A percentile compares a stretch with the other conserved stretches of the same genome.
These are phyloP conservation scores for Hermaeophaga mercurialis DNA, from an alignment of 2,888 invertebrate genomes.

Conservation along the genomic window DNA sequence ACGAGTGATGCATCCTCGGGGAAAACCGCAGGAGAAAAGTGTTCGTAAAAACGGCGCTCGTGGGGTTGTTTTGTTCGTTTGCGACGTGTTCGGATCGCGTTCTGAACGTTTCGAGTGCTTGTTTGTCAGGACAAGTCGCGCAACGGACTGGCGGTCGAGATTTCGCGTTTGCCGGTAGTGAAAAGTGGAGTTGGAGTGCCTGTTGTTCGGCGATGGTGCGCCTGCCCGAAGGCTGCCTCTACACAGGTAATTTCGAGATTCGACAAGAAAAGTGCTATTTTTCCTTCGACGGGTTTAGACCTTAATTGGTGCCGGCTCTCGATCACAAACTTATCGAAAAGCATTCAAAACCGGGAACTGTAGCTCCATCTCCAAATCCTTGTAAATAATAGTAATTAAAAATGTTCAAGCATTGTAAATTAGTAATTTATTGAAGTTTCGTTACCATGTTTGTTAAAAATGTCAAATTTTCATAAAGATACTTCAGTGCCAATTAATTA, in stretches of 20 bases:
- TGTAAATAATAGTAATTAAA: too few relatives aligned
- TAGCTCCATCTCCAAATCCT: too few relatives aligned
- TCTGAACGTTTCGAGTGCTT: background rate
- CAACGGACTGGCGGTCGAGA: slow-evolving; percentile 9
- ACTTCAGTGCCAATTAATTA: too few relatives aligned
- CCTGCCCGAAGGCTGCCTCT: slow-evolving; percentile 13
- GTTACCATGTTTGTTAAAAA: too few relatives aligned
- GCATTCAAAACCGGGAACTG: too few relatives aligned
- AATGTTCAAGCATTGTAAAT: too few relatives aligned
- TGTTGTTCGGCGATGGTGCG: slow-evolving; percentile 13
- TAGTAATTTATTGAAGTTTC: too few relatives aligned
- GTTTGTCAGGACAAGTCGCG: slow-evolving; percentile 4
- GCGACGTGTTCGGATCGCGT: background rate
- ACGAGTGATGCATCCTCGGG: too few relatives aligned
- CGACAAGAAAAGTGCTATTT: slow-evolving; percentile 5
- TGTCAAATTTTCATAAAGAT: too few relatives aligned
- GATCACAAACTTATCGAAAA: too few relatives aligned
- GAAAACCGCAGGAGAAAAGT: too few relatives aligned
- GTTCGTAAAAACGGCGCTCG: too few relatives aligned
- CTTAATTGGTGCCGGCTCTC: background rate
- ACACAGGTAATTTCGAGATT: slow-evolving; percentile 18
- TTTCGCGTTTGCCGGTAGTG: slow-evolving; percentile 21
- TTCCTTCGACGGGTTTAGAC: slow-evolving; percentile 1
- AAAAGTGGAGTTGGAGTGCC: slow-evolving; percentile 20
- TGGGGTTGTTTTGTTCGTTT: background rate